phyloP scores from a whole-genome alignment of 1,140 invertebrate species.

The Camponotus vicinus region DNA sequence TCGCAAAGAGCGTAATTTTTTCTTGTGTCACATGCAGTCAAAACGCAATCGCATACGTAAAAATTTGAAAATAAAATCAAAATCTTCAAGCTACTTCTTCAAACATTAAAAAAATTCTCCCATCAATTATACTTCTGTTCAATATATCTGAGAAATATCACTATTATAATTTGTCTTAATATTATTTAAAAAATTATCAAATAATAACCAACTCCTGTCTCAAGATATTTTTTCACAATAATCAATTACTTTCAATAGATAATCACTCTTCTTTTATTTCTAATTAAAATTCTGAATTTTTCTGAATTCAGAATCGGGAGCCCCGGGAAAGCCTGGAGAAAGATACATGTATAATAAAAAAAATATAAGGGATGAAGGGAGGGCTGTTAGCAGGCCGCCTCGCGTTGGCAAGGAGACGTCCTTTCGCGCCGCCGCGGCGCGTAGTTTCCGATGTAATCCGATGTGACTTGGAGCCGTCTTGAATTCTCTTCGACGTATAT shows the following conservation, averaged over 20 bases:
- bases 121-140: not conserved
- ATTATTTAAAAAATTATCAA: no score
- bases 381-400: not conserved
- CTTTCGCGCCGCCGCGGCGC: constrained; percentile 13
- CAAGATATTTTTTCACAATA: no score
- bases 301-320: not conserved
- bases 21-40: not conserved
- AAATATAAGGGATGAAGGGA: not conserved
- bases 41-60: not conserved
- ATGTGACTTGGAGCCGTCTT: constrained; percentile 53
- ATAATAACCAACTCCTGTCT: no score
- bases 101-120: not conserved
- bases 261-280: not conserved
- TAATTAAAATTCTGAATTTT: not conserved
- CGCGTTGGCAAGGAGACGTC: not conserved
- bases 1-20: not conserved
- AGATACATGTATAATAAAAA: not conserved
- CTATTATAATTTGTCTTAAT: no score
- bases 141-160: not conserved
- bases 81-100: not conserved
- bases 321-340: no score
- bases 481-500: constrained; percentile 56
- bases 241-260: constrained; percentile 12
- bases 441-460: constrained; percentile 45
- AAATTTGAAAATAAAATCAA: not conserved